A percentile compares a stretch with the other conserved stretches of the same genome.
Evolutionary conservation across 2,113 vertebrate species (phyloP).

Genomic region (Lepus europaeus): DNA sequence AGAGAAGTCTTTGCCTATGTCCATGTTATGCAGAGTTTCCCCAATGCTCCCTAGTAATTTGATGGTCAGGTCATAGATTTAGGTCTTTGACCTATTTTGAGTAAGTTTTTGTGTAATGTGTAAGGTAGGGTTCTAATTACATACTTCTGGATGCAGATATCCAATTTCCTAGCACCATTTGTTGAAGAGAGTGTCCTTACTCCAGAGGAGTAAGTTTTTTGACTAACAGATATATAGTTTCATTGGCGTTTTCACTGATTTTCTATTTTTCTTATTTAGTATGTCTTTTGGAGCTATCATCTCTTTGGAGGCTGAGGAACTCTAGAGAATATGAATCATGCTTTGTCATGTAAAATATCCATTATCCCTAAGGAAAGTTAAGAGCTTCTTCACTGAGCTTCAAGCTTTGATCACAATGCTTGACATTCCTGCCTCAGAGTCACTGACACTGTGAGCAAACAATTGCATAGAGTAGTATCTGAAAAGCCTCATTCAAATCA

Average conservation of each 20-base stretch:
- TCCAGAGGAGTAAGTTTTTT: neutral
- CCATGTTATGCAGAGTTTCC: too few relatives aligned
- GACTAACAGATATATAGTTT: neutral
- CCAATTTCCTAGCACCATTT: too few relatives aligned
- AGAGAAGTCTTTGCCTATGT: too few relatives aligned
- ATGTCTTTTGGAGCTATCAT: neutral
- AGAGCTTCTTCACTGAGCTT: neutral
- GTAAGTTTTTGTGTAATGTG: too few relatives aligned
- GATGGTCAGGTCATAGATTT: too few relatives aligned
- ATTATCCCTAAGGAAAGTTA: neutral
- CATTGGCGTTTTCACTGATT: neutral
- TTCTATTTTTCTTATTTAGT: conserved; percentile 19
- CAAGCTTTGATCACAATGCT: neutral
- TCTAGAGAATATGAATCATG: neutral
- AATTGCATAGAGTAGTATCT: neutral
- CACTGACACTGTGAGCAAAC: neutral
- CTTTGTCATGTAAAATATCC: neutral
- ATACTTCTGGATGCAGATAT: too few relatives aligned
- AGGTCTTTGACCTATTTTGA: too few relatives aligned
- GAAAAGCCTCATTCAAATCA: neutral
- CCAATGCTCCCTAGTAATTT: too few relatives aligned
- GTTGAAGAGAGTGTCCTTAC: too few relatives aligned
- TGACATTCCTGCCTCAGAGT: neutral
- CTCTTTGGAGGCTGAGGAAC: conserved; percentile 24
- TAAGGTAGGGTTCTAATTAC: too few relatives aligned